Evolutionary conservation across 2,797 vertebrate genomes (phyloP).

Genomic region (Pseudomugil gertrudae): DNA sequence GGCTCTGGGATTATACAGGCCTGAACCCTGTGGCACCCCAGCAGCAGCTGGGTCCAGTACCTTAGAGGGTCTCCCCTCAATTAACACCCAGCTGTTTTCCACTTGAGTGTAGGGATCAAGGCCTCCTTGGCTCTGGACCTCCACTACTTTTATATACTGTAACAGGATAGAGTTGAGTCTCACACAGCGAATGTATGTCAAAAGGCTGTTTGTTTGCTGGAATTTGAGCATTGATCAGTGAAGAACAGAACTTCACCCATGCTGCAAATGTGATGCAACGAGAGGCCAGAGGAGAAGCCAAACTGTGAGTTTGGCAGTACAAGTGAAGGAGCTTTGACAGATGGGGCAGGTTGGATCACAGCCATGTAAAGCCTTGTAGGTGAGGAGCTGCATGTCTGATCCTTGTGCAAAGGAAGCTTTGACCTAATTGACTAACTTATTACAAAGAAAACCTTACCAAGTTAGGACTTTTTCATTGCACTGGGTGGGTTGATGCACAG

Average conservation of each 20-base stretch:
- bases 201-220: neutral
- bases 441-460: conserved; percentile 52
- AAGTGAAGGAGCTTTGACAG: conserved; percentile 51
- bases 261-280: conserved; percentile 8
- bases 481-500: conserved; percentile 11
- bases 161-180: conserved; percentile 6
- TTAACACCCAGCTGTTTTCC: conserved; percentile 77
- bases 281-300: conserved; percentile 12
- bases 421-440: conserved; percentile 58
- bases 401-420: conserved; percentile 42
- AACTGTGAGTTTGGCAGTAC: conserved; percentile 13
- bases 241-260: conserved; percentile 12
- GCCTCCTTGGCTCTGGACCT: conserved; percentile 41
- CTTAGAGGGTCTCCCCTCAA: conserved; percentile 68
- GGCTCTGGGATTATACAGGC: conserved; percentile 67
- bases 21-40: conserved; percentile 54
- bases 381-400: conserved; percentile 37
- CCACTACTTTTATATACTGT: conserved; percentile 5
- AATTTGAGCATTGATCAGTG: conserved; percentile 7
- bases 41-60: conserved; percentile 56
- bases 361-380: conserved; percentile 54
- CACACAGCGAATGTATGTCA: neutral
- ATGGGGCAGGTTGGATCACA: conserved; percentile 54
- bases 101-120: conserved; percentile 47
- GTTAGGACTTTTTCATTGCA: conserved; percentile 36